Percentiles rank a stretch among this genome's conserved stretches.
phyloP scores from a whole-genome alignment of 2,113 vertebrate species.

The Strix uralensis region DNA sequence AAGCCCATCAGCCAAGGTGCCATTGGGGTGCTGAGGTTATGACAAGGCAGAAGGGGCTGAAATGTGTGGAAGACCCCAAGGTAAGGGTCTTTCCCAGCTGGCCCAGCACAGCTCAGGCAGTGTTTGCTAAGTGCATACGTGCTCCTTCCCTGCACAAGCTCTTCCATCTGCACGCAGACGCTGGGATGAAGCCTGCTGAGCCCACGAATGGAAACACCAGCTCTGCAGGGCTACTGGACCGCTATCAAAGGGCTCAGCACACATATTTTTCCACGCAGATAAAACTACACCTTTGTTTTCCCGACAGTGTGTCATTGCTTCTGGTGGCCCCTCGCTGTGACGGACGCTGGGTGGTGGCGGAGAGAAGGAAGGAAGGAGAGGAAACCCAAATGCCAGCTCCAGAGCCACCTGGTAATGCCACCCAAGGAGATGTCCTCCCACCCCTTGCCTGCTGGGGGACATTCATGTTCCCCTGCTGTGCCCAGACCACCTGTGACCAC shows the following conservation, averaged over 20 bases:
- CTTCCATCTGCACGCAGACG: accelerated
- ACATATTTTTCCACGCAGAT: neutral
- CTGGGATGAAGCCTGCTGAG: neutral
- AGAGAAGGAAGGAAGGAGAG: neutral
- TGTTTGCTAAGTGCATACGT: neutral
- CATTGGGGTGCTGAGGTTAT: neutral
- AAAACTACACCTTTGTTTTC: neutral
- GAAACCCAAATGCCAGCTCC: neutral
- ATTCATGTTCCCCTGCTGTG: neutral
- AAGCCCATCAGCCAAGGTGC: neutral
- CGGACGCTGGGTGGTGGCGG: accelerated
- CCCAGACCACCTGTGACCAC: neutral
- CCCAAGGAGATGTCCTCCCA: neutral
- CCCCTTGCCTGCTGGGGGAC: neutral
- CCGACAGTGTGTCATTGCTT: accelerated
- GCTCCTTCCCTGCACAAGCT: neutral
- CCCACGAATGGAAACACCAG: neutral
- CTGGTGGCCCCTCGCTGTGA: neutral
- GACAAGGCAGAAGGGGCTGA: neutral
- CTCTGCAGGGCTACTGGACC: neutral
- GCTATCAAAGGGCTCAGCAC: neutral
- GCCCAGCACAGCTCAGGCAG: accelerated
- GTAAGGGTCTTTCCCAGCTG: neutral
- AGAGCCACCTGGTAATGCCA: neutral
- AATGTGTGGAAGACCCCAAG: neutral